A percentile compares a stretch with the other conserved stretches of the same genome.
Conservation (phyloP, 2,888 invertebrate species). For the Micropterix aruncella region DNA sequence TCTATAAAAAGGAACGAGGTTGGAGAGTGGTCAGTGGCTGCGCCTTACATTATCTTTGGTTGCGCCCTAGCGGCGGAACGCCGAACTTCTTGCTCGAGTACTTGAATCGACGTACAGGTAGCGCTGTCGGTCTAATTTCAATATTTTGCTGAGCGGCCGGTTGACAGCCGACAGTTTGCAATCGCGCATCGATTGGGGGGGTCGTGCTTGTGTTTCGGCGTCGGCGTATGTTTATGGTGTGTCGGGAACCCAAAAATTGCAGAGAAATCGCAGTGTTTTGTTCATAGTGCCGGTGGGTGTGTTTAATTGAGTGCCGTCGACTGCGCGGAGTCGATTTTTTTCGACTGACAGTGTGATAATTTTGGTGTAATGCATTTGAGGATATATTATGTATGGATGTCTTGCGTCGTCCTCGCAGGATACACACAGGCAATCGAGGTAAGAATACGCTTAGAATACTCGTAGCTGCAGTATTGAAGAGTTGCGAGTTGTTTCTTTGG, state of each 20-base stretch:
- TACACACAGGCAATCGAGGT: constrained; percentile 64
- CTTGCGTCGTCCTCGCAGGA: constrained; percentile 57
- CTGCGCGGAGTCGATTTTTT: neutral
- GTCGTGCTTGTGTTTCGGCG: neutral
- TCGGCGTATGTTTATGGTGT: constrained; percentile 6
- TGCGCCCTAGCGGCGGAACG: too few relatives aligned
- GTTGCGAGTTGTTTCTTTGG: neutral
- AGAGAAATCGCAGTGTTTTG: constrained; percentile 7
- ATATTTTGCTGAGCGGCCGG: too few relatives aligned
- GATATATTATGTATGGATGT: constrained; percentile 58
- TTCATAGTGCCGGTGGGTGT: constrained; percentile 7
- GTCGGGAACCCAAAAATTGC: constrained; percentile 3
- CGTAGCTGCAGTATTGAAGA: too few relatives aligned
- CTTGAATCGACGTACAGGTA: too few relatives aligned
- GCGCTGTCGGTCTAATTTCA: too few relatives aligned
- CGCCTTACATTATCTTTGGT: too few relatives aligned
- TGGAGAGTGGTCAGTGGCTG: too few relatives aligned
- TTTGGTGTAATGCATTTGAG: constrained; percentile 60
- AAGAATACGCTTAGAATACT: constrained; percentile 20
- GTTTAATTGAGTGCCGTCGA: constrained; percentile 7
- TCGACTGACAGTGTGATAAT: constrained; percentile 25
- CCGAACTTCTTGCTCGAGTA: too few relatives aligned
- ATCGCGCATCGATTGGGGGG: constrained; percentile 4
- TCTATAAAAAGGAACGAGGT: too few relatives aligned
- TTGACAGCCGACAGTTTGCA: constrained; percentile 9